These are phyloP conservation scores for Limonius californicus DNA, from an alignment of 1,140 invertebrate species.

Conservation along the genomic window DNA sequence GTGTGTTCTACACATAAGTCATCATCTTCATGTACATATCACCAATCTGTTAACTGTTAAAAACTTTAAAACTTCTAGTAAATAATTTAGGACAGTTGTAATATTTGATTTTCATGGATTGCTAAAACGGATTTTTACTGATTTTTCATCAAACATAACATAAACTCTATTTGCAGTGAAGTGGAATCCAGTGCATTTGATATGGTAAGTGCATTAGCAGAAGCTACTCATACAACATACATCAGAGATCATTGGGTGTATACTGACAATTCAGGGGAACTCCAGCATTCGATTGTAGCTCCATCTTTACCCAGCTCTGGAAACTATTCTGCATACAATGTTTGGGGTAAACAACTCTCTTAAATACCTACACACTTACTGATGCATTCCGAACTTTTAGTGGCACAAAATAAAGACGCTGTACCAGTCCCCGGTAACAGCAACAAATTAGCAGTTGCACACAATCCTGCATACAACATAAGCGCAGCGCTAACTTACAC, in stretches of 20 bases:
- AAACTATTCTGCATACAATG: constrained; percentile 71
- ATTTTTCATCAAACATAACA: too few species aligned
- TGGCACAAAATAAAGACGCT: constrained; percentile 63
- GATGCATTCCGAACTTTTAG: constrained; percentile 44
- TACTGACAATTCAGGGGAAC: constrained; percentile 60
- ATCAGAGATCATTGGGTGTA: constrained; percentile 72
- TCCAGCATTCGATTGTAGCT: constrained; percentile 69
- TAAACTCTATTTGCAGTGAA: constrained; percentile 45
- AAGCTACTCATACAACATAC: constrained; percentile 71
- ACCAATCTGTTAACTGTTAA: too few species aligned
- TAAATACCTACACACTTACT: neutral
- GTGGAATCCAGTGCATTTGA: constrained; percentile 57
- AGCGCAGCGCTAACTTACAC: constrained; percentile 76
- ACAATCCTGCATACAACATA: constrained; percentile 69
- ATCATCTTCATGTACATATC: too few species aligned
- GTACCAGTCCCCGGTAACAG: constrained; percentile 48
- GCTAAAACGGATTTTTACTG: too few species aligned
- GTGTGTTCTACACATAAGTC: too few species aligned
- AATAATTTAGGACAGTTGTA: too few species aligned
- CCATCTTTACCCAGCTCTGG: constrained; percentile 72
- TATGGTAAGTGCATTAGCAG: constrained; percentile 67
- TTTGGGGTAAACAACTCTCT: constrained; percentile 57
- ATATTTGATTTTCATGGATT: too few species aligned
- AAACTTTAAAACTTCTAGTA: too few species aligned
- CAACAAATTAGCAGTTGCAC: constrained; percentile 49